phyloP scores from a whole-genome alignment of 2,113 vertebrate genomes.

The Albula glossodonta region DNA sequence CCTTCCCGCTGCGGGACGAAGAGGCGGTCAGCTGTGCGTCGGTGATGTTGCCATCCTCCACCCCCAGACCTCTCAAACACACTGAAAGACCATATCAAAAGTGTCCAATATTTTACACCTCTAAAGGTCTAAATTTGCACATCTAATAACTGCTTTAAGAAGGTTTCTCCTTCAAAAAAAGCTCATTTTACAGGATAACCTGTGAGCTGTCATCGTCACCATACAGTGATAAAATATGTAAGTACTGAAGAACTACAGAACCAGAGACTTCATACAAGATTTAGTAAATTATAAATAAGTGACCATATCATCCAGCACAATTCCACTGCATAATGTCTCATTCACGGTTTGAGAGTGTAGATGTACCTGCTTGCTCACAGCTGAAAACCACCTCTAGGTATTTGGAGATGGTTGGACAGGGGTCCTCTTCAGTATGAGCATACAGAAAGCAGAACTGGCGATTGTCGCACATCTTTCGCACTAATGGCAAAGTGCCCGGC shows the following conservation, averaged over 20 bases:
- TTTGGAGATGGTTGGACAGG: slow-evolving; percentile 65
- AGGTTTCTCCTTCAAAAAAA: background rate
- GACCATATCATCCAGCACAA: background rate
- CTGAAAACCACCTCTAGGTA: slow-evolving; percentile 70
- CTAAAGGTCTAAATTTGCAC: too few species aligned
- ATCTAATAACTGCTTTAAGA: too few species aligned
- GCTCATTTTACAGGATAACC: too few species aligned
- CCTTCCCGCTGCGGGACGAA: slow-evolving; percentile 48
- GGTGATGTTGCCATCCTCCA: slow-evolving; percentile 65
- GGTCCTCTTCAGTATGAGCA: slow-evolving; percentile 55
- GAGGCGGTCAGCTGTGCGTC: slow-evolving; percentile 65
- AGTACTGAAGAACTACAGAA: too few species aligned
- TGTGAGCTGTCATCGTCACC: too few species aligned
- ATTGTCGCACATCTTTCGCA: slow-evolving; percentile 67
- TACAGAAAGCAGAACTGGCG: slow-evolving; percentile 56
- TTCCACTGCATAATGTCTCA: background rate
- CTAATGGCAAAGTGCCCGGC: slow-evolving; percentile 44
- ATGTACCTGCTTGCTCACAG: slow-evolving; percentile 71
- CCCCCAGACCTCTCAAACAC: slow-evolving; percentile 69
- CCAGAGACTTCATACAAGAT: background rate
- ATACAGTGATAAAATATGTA: background rate
- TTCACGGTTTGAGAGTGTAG: background rate
- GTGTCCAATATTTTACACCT: background rate
- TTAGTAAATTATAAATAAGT: background rate
- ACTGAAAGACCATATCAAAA: slow-evolving; percentile 51